These are phyloP conservation scores for Dasypogon diadema DNA, from an alignment of 2,888 invertebrate species.

Conservation along the genomic window DNA sequence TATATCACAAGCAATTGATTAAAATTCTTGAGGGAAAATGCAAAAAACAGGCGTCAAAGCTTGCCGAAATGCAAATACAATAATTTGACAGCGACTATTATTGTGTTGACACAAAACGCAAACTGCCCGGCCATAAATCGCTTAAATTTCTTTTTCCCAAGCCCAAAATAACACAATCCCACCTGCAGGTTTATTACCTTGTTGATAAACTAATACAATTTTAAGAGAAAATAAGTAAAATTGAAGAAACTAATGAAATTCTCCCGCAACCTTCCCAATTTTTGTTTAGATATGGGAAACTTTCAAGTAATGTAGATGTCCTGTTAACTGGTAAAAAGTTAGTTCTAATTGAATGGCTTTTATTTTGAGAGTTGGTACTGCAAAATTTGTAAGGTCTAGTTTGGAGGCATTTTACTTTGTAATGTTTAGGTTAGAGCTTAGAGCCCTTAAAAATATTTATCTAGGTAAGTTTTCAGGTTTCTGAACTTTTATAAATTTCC, in stretches of 20 bases:
- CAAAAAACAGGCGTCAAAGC: not conserved
- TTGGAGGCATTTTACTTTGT: no score
- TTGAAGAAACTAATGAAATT: not conserved
- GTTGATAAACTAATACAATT: conserved; percentile 1
- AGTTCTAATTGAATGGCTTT: not conserved
- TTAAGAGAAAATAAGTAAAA: conserved; percentile 15
- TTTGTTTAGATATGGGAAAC: conserved; percentile 25
- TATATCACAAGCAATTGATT: no score
- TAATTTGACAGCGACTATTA: conserved; percentile 38
- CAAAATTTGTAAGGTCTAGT: no score
- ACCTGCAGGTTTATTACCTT: conserved; percentile 19
- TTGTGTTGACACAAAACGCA: conserved; percentile 40
- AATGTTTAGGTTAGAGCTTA: no score
- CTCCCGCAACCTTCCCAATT: conserved; percentile 3
- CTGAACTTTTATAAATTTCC: no score
- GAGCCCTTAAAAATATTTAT: no score
- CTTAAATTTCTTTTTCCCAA: not conserved
- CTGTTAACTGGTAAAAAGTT: conserved; percentile 20
- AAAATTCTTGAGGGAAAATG: no score
- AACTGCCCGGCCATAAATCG: conserved; percentile 39
- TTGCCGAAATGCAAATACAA: no score
- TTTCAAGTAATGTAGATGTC: conserved; percentile 33
- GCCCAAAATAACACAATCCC: no score
- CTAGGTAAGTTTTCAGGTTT: no score
- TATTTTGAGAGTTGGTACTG: no score